Base-by-base conservation (phyloP, 2,888 invertebrate genomes). In the Megaustenia siamemsis region DNA sequence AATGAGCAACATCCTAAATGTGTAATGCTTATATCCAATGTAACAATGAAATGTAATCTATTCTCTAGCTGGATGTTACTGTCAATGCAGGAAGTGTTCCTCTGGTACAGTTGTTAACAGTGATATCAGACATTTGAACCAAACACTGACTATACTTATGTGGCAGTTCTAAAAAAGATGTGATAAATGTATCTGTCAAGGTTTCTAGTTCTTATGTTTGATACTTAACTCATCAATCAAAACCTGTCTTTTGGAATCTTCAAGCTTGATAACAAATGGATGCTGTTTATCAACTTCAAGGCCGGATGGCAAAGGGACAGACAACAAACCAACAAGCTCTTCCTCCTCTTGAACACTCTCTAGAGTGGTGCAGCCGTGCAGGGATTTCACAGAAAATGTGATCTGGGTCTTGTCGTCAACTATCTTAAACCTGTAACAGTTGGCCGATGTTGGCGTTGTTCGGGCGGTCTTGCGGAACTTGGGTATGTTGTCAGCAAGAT, bases 171-270 rank as follows among this genome's bases (percentile, higher is more conserved):
- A n/a, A n/a, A n/a, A n/a, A n/a, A n/a, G n/a, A n/a, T n/a, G n/a
- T n/a, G n/a, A n/a, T n/a, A n/a, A n/a, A n/a, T n/a, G n/a, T n/a
- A n/a, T n/a, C n/a, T n/a, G n/a, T n/a, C n/a, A n/a, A n/a, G n/a
- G n/a, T n/a, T 32, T 71, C 45, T 49, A 77, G 35, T 45, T 53
- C 28, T 82, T 83, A 75, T 90, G 90, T 86, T 91, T 90, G 0
- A 92, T 83, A 69, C 89, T 90, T 8, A 92, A 81, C 87, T 92
- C 92, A 88, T 92, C 92, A 56, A 92, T 86, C 24, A 92, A 86
- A 24, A 89, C 92, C 77, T 89, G 89, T 84, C 92, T 86, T 43
- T 89, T 90, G 73, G 90, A 90, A 81, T 92, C 92, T 78, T 91
- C 91, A 82, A 91, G 85, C 77, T 90, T 91, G 10, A 92, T 84